Percentiles rank a stretch among this genome's conserved stretches.
phyloP scores from a whole-genome alignment of 2,888 invertebrate species.

The Cabera pusaria region DNA sequence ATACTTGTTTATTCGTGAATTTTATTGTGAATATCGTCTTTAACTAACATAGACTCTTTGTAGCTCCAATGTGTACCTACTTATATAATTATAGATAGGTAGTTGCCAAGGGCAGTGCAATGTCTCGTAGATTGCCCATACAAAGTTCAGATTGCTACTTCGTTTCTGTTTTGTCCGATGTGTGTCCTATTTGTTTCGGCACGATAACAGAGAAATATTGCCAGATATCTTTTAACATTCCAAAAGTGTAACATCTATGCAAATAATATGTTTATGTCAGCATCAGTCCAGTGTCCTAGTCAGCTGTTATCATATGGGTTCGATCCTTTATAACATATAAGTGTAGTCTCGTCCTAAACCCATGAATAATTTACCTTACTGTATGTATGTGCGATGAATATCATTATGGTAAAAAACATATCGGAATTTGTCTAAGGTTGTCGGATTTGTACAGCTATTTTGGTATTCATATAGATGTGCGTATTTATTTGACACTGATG shows the following conservation, averaged over 20 bases:
- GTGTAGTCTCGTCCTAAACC: conserved; percentile 18
- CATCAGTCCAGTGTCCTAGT: background rate
- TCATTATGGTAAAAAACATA: conserved; percentile 28
- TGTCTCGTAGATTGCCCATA: too few species aligned
- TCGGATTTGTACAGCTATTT: conserved; percentile 38
- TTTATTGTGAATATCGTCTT: too few species aligned
- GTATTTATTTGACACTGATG: conserved; percentile 43
- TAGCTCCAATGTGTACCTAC: too few species aligned
- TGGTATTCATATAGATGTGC: conserved; percentile 43
- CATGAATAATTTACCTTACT: conserved; percentile 26
- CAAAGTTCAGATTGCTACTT: too few species aligned
- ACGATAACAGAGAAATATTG: too few species aligned
- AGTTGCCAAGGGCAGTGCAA: too few species aligned
- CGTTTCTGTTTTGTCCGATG: too few species aligned
- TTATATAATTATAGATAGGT: too few species aligned
- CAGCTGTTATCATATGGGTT: conserved; percentile 10
- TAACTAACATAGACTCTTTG: too few species aligned
- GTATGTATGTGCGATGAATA: conserved; percentile 27
- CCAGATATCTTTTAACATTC: too few species aligned
- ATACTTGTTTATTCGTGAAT: too few species aligned
- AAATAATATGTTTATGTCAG: conserved; percentile 3
- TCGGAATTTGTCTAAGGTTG: conserved; percentile 30
- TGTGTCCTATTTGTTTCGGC: too few species aligned
- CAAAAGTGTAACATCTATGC: background rate
- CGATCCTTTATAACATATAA: conserved; percentile 14